These are phyloP conservation scores for Patiria miniata DNA, from an alignment of 35 echinoderm and acorn worm genomes.

Conservation along the genomic window DNA sequence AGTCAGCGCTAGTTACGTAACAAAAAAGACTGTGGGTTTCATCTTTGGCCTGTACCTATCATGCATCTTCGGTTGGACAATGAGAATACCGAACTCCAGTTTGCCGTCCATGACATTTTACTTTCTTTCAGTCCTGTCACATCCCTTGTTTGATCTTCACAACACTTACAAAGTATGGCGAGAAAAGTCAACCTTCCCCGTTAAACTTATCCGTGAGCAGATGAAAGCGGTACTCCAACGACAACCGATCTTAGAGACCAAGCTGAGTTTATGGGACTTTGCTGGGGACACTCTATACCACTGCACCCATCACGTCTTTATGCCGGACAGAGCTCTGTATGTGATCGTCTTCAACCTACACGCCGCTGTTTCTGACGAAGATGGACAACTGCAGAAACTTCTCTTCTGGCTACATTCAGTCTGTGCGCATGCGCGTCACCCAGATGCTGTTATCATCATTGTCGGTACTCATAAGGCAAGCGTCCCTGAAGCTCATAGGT, in stretches of 20 bases:
- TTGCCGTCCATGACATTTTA: neutral
- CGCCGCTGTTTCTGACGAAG: slow-evolving; percentile 7
- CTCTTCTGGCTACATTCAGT: slow-evolving; percentile 42
- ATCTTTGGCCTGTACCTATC: neutral
- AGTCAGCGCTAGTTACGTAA: neutral
- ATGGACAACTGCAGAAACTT: slow-evolving; percentile 9
- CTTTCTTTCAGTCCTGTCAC: neutral
- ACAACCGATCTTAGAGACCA: slow-evolving; percentile 3
- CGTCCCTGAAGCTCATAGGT: neutral
- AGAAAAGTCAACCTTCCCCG: neutral
- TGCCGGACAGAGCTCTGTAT: slow-evolving; percentile 18
- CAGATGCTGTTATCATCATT: slow-evolving; percentile 37
- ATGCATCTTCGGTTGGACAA: neutral
- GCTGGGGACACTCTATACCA: slow-evolving; percentile 32
- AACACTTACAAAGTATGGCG: neutral
- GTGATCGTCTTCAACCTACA: slow-evolving; percentile 41
- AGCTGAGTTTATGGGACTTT: slow-evolving; percentile 50
- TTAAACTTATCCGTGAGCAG: neutral
- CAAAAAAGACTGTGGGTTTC: neutral
- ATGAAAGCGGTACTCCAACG: neutral
- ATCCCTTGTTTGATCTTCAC: slow-evolving; percentile 11
- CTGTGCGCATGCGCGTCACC: neutral
- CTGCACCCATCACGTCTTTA: slow-evolving; percentile 35
- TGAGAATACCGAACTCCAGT: neutral
- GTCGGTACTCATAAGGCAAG: slow-evolving; percentile 36